These are phyloP conservation scores for Turritopsis dohrnii DNA, from an alignment of 30 jellyfish, hydroid and myxozoan species.

Conservation along the genomic window DNA sequence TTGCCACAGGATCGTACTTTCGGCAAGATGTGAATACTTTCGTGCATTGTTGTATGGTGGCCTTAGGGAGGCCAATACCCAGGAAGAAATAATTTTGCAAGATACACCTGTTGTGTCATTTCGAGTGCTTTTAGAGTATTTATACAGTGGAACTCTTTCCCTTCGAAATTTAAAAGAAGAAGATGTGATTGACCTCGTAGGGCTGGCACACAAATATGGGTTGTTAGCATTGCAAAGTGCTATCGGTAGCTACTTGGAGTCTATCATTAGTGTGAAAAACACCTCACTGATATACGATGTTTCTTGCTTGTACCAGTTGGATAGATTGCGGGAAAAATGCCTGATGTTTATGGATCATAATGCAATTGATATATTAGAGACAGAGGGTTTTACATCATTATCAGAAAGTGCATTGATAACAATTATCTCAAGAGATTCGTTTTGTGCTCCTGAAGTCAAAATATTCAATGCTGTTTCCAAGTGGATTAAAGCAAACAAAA, in stretches of 20 bases:
- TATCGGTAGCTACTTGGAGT: conserved; percentile 56
- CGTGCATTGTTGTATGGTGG: conserved; percentile 94
- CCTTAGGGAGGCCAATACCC: conserved; percentile 62
- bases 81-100: conserved; percentile 48
- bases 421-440: conserved; percentile 64
- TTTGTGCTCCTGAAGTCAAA: conserved; percentile 75
- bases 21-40: conserved; percentile 92
- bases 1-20: conserved; percentile 63
- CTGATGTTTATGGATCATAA: conserved; percentile 74
- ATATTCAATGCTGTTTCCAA: conserved; percentile 54
- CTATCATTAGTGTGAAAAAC: conserved; percentile 36
- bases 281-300: conserved; percentile 70
- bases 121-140: conserved; percentile 46
- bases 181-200: conserved; percentile 63
- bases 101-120: conserved; percentile 74
- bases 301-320: conserved; percentile 40
- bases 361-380: conserved; percentile 58
- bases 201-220: conserved; percentile 81
- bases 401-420: conserved; percentile 44
- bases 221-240: conserved; percentile 81
- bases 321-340: conserved; percentile 51
- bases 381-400: conserved; percentile 60
- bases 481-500: conserved; percentile 52
- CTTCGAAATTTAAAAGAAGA: conserved; percentile 65
- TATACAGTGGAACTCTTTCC: conserved; percentile 61